A percentile compares a stretch with the other conserved stretches of the same genome.
These are phyloP conservation scores for Parnassius mnemosyne DNA, from an alignment of 2,888 invertebrate genomes.

Conservation along the genomic window DNA sequence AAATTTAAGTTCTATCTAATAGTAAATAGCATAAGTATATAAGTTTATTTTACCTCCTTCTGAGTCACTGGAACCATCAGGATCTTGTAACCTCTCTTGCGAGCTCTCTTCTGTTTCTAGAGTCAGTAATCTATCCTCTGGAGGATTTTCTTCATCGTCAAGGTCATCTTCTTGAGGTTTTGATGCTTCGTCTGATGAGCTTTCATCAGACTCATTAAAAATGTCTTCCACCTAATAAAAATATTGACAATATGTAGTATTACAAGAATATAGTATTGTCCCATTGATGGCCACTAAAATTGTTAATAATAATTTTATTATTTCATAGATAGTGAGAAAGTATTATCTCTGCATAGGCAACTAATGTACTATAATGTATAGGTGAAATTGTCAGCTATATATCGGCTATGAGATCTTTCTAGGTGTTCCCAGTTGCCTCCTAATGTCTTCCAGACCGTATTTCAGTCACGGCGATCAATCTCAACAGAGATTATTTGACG, in stretches of 20 bases:
- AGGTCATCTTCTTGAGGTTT: slow-evolving; percentile 60
- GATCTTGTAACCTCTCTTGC: slow-evolving; percentile 57
- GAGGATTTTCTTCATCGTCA: slow-evolving; percentile 70
- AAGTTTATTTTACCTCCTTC: slow-evolving; percentile 48
- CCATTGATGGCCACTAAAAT: not conserved
- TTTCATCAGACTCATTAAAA: slow-evolving; percentile 83
- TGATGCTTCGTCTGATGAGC: slow-evolving; percentile 67
- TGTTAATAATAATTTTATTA: not conserved
- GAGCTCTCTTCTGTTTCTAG: slow-evolving; percentile 61
- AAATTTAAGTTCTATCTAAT: too few relatives aligned
- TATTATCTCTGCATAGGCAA: too few relatives aligned
- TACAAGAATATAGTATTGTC: too few relatives aligned
- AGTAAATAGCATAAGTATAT: too few relatives aligned
- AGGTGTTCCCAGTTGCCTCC: too few relatives aligned
- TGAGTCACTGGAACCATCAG: slow-evolving; percentile 59
- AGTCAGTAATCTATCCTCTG: slow-evolving; percentile 61
- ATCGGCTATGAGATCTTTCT: too few relatives aligned
- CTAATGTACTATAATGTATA: too few relatives aligned
- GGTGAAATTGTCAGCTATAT: too few relatives aligned
- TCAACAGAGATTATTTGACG: too few relatives aligned
- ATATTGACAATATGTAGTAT: slow-evolving; percentile 6
- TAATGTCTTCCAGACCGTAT: too few relatives aligned
- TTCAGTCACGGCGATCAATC: too few relatives aligned
- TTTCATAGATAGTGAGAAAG: too few relatives aligned
- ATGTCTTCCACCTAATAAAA: slow-evolving; percentile 83